Evolutionary conservation across 2,888 invertebrate species (phyloP).

Genomic region (Neria commutata): DNA sequence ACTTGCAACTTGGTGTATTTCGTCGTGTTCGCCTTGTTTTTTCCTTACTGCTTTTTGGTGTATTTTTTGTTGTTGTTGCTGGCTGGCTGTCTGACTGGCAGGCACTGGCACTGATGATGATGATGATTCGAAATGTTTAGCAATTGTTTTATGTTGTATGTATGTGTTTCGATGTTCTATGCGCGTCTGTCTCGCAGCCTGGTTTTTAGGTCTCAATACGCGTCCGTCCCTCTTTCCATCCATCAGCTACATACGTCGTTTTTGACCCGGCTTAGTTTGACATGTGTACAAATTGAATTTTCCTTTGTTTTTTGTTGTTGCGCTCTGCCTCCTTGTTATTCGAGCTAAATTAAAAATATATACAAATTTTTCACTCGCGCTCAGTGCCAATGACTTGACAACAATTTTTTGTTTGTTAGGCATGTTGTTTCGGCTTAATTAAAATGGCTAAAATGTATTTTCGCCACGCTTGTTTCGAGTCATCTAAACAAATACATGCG

Average conservation of each 20-base stretch:
- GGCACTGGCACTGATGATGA: too few species aligned
- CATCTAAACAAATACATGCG: too few species aligned
- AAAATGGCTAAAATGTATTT: too few species aligned
- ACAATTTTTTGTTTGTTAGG: conserved; percentile 14
- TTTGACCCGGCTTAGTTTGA: conserved; percentile 53
- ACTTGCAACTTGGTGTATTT: conserved; percentile 44
- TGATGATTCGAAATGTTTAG: background rate
- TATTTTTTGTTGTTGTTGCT: conserved; percentile 15
- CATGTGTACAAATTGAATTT: conserved; percentile 54
- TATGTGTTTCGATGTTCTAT: conserved; percentile 11
- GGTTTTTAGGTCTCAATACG: background rate
- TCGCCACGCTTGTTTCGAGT: too few species aligned
- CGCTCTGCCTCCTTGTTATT: conserved; percentile 43
- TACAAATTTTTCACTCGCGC: conserved; percentile 28
- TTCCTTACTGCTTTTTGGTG: conserved; percentile 32
- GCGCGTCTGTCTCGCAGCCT: background rate
- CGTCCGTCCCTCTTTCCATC: background rate
- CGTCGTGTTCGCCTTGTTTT: conserved; percentile 27
- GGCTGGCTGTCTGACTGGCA: background rate
- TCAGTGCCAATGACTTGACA: conserved; percentile 35
- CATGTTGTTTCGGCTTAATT: background rate
- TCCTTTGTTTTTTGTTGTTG: conserved; percentile 15
- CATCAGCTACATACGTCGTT: conserved; percentile 35
- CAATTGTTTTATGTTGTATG: background rate
- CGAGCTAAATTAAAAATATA: conserved; percentile 52